phyloP scores from a whole-genome alignment of 2,113 vertebrate species.

The Cygnus buccinator region DNA sequence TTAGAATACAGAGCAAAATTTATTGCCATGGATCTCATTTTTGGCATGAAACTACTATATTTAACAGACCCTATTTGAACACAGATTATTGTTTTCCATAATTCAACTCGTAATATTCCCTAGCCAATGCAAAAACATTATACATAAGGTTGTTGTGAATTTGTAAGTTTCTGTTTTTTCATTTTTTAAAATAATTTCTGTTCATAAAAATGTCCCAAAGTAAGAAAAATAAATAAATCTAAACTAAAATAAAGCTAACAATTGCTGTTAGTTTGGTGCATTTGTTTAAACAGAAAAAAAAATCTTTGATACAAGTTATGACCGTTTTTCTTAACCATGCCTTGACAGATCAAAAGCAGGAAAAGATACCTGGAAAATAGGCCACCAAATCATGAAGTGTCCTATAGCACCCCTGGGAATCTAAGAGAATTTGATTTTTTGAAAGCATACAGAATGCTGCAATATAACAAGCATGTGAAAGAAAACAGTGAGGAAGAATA shows the following conservation, averaged over 20 bases:
- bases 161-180: not conserved
- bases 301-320: not conserved
- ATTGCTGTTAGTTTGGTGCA: not conserved
- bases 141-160: not conserved
- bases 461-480: not conserved
- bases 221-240: not conserved
- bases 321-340: not conserved
- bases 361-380: not conserved
- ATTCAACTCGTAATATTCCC: not conserved
- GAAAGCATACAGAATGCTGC: not conserved
- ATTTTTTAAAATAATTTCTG: not conserved
- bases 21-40: not conserved
- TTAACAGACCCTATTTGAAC: not conserved
- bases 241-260: not conserved
- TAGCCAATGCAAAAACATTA: not conserved
- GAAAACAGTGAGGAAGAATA: not conserved
- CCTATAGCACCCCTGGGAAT: accelerated
- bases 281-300: not conserved
- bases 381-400: not conserved
- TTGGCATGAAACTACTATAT: not conserved
- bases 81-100: not conserved
- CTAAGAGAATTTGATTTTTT: not conserved
- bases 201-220: not conserved
- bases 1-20: not conserved
- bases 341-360: not conserved